Evolutionary conservation across 2,113 vertebrate species (phyloP), one percentile per base, ranked within the genome.

Genomic region (Xerus inauris): DNA sequence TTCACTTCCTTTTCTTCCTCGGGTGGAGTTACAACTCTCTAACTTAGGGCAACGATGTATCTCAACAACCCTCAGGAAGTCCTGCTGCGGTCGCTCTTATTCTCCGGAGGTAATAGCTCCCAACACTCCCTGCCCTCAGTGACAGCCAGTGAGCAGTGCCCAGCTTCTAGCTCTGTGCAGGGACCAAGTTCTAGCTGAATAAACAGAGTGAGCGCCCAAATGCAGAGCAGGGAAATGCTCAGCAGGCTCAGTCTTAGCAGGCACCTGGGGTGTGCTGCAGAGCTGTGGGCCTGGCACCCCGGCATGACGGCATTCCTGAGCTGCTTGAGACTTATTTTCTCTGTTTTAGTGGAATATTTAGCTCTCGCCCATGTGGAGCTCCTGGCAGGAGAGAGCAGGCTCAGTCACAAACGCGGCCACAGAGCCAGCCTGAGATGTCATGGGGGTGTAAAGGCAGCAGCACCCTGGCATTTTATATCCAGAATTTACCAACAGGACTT

Each of bases 281-380:
- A n/a, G n/a, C n/a, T n/a, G n/a, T n/a, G 38, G 69, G 28, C 10
- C 1, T 51, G 62, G 69, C 22, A 26, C 7, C 19, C 35, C 47
- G 1, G 0, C 40, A 1, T 22, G 6, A 17, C 24, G 0, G 2
- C 8, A 17, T 9, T 35, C 62, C 65, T 6, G 8, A 10, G 0
- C 6, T 2, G 16, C 51, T 12, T 0, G 5, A 28, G 49, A 57
- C 16, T 1, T 10, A 0, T 3, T 26, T 35, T 9, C 65, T 85
- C 49, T 40, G 40, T 47, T n/a, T 67, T 32, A 20, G 0, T 6
- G 47, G 19, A 65, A 49, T 26, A 0, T 79, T 38, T 79, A 17
- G 38, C 13, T 40, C 54, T 42, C 13, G 30, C n/a, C n/a, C n/a
- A n/a, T 0, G 9, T 22, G 30, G 59, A 17, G n/a, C 2, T 1